Percentiles rank a stretch among this genome's conserved stretches.
These are phyloP conservation scores for Triops cancriformis DNA, from an alignment of 1,140 invertebrate genomes.

Conservation along the genomic window DNA sequence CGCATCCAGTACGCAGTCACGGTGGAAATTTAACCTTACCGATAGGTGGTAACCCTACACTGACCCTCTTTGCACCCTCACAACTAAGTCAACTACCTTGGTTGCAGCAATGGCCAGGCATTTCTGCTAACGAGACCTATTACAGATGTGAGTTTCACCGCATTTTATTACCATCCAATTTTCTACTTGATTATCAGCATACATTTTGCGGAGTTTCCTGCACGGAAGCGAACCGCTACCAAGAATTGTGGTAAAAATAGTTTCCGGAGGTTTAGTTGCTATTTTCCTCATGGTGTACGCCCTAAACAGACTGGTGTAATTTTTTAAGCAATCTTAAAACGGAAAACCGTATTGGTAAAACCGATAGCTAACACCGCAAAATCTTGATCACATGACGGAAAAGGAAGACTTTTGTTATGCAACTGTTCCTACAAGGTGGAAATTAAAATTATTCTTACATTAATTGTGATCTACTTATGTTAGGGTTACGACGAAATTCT, in stretches of 20 bases:
- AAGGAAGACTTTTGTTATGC: no score
- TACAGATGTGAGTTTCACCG: background rate
- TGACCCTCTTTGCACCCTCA: background rate
- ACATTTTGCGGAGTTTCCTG: no score
- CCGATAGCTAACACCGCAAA: no score
- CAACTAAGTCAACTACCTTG: background rate
- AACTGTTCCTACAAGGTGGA: background rate
- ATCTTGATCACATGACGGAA: no score
- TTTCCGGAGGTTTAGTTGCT: no score
- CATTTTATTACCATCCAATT: background rate
- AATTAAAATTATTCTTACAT: background rate
- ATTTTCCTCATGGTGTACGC: no score
- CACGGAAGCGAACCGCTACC: no score
- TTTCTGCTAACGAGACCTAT: background rate
- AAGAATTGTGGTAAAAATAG: no score
- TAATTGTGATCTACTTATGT: background rate
- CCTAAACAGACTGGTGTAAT: no score
- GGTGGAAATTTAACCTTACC: background rate
- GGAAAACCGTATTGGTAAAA: no score
- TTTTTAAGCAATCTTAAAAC: no score
- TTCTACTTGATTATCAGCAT: no score
- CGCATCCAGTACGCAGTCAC: background rate
- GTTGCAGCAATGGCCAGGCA: background rate
- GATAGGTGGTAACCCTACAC: background rate
- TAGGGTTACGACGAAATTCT: background rate